Conservation (phyloP, 2,888 invertebrate species). For the Cantharis flavilabris region DNA sequence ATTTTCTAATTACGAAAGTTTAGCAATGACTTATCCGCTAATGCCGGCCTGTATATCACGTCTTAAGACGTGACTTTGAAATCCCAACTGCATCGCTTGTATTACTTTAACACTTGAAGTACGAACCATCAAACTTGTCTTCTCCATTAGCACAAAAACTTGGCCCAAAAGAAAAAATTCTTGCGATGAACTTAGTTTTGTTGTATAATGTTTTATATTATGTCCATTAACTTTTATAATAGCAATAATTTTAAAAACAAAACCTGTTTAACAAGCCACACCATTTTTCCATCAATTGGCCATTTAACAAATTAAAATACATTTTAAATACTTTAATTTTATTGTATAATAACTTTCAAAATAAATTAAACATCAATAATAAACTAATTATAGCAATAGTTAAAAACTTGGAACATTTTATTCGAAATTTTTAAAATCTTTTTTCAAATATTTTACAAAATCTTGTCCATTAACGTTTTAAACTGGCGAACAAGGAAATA, state of each 20-base stretch:
- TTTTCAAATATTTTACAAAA: background rate
- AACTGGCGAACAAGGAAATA: background rate
- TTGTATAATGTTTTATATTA: background rate
- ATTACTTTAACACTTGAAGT: constrained; percentile 49
- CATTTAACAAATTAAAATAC: background rate
- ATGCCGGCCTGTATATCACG: constrained; percentile 42
- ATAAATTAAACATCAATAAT: background rate
- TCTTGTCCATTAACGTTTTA: background rate
- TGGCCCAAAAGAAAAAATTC: constrained; percentile 2
- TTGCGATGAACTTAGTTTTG: constrained; percentile 5
- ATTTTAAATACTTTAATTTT: background rate
- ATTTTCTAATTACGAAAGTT: constrained; percentile 50
- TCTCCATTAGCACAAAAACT: constrained; percentile 19
- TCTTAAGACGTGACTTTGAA: constrained; percentile 49
- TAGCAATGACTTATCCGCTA: constrained; percentile 43
- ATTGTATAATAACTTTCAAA: background rate
- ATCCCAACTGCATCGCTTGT: constrained; percentile 53
- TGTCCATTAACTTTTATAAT: background rate
- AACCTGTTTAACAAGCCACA: background rate
- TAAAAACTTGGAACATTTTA: background rate
- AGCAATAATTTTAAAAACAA: background rate
- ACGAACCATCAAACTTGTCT: constrained; percentile 20
- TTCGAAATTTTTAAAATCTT: background rate
- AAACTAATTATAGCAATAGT: background rate
- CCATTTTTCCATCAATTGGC: background rate